phyloP scores from a whole-genome alignment of 2,797 vertebrate genomes.

The Pseudomugil tenellus region DNA sequence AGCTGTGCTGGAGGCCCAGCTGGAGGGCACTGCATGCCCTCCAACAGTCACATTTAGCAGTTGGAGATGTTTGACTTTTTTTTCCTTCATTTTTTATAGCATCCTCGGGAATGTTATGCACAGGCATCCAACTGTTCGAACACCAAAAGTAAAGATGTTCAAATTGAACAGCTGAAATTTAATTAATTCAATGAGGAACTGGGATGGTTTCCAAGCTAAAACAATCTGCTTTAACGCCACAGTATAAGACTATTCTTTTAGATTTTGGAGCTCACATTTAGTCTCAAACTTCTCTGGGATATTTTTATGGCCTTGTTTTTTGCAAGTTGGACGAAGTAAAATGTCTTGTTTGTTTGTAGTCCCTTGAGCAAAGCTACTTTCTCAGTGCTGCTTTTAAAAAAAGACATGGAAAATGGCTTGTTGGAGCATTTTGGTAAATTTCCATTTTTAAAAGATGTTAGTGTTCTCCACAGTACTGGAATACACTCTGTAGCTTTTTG shows the following conservation, averaged over 20 bases:
- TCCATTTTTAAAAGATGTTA: background rate
- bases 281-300: no score
- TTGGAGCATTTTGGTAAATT: slow-evolving; percentile 8
- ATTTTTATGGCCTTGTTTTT: slow-evolving; percentile 18
- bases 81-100: background rate
- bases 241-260: background rate
- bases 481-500: no score
- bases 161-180: background rate
- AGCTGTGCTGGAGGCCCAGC: slow-evolving; percentile 65
- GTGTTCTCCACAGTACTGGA: background rate
- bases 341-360: slow-evolving; percentile 24
- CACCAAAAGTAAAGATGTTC: background rate
- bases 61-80: background rate
- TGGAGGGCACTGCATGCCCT: slow-evolving; percentile 48
- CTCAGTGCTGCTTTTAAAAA: background rate
- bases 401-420: background rate
- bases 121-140: background rate
- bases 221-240: background rate
- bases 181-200: background rate
- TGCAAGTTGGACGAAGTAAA: background rate
- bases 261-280: background rate
- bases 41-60: slow-evolving; percentile 53
- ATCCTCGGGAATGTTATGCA: slow-evolving; percentile 20
- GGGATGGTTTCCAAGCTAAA: background rate
- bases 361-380: slow-evolving; percentile 8